These are phyloP conservation scores for Ormyrus nitidulus DNA, from an alignment of 2,888 invertebrate species.

Conservation along the genomic window DNA sequence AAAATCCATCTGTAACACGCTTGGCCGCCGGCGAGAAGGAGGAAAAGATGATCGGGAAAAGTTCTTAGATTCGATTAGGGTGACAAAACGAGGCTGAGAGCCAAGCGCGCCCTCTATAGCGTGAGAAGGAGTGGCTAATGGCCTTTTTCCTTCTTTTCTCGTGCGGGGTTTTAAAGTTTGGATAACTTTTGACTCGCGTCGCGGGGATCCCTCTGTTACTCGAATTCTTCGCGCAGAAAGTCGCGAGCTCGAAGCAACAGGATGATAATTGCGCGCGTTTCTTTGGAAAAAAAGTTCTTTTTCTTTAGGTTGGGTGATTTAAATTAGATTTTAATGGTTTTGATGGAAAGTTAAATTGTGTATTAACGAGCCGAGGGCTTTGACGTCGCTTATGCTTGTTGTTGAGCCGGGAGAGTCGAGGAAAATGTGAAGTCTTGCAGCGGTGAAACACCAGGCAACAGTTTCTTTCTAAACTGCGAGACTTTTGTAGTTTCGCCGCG, in stretches of 20 bases:
- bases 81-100: constrained; percentile 36
- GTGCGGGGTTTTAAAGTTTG: constrained; percentile 28
- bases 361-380: too few relatives aligned
- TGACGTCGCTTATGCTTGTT: too few relatives aligned
- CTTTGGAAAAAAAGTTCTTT: too few relatives aligned
- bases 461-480: neutral
- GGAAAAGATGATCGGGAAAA: constrained; percentile 24
- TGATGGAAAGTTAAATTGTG: too few relatives aligned
- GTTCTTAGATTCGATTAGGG: constrained; percentile 44
- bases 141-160: constrained; percentile 9
- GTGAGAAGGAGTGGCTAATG: neutral
- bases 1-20: constrained; percentile 26
- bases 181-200: neutral
- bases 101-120: neutral
- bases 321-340: too few relatives aligned
- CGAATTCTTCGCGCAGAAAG: constrained; percentile 7
- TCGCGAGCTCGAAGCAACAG: neutral
- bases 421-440: too few relatives aligned
- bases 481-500: too few relatives aligned
- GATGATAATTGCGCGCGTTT: neutral
- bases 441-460: too few relatives aligned
- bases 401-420: too few relatives aligned
- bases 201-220: neutral
- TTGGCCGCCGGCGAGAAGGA: neutral
- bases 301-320: too few relatives aligned